These are phyloP conservation scores for Andrena chrysosceles DNA, from an alignment of 2,888 invertebrate genomes.

Conservation along the genomic window DNA sequence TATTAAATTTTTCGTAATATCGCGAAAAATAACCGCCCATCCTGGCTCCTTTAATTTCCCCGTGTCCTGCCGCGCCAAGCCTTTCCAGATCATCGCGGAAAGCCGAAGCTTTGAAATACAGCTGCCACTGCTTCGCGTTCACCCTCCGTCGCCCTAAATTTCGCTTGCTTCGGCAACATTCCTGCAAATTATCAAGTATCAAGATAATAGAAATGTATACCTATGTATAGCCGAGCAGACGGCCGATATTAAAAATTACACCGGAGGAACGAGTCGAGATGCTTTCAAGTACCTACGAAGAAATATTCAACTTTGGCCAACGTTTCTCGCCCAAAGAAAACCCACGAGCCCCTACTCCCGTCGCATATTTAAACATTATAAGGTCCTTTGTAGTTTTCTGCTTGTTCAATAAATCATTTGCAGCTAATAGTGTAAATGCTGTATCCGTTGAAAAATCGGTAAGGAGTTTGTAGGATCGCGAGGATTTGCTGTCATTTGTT, in stretches of 20 bases:
- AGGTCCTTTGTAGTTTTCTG: background rate
- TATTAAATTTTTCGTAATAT: slow-evolving; percentile 31
- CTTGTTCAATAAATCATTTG: background rate
- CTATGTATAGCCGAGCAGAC: no score
- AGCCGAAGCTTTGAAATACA: background rate
- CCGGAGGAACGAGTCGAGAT: background rate
- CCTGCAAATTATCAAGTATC: slow-evolving; percentile 3
- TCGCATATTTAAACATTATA: no score
- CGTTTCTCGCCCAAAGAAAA: background rate
- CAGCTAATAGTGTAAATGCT: no score
- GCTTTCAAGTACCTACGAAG: slow-evolving; percentile 1
- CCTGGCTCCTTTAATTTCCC: no score
- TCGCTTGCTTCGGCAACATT: background rate
- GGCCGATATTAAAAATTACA: slow-evolving; percentile 32
- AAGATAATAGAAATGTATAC: background rate
- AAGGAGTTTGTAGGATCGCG: no score
- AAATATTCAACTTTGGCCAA: background rate
- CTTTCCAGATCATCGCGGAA: no score
- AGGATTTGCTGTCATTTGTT: no score
- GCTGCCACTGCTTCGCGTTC: background rate
- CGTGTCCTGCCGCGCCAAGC: no score
- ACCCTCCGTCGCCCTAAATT: background rate
- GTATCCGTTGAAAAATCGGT: no score
- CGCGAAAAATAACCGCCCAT: background rate
- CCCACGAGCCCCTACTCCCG: background rate